Percentiles rank a stretch among this genome's conserved stretches.
Conservation (phyloP, 2,113 vertebrate genomes). For the Nesogale talazaci region DNA sequence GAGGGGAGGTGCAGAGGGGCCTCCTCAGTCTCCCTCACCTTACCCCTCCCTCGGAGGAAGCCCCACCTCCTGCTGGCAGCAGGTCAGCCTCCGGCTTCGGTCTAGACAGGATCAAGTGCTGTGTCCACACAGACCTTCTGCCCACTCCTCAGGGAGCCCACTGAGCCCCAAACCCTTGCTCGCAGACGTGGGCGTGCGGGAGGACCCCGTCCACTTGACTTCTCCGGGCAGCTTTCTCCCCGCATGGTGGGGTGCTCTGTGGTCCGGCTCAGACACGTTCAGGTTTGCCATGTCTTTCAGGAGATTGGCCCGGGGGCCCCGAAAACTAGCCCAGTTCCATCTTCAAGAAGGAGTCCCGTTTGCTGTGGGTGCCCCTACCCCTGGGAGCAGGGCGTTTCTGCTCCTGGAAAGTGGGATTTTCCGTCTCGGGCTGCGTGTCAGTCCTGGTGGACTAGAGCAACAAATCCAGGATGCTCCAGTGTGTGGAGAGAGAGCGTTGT, state of each 20-base stretch:
- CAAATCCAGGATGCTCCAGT: too few relatives aligned
- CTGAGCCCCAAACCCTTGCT: too few relatives aligned
- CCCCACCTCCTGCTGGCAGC: neutral
- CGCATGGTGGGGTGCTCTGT: neutral
- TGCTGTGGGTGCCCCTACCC: too few relatives aligned
- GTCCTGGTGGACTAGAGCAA: too few relatives aligned
- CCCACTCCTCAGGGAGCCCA: neutral
- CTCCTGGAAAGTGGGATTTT: neutral
- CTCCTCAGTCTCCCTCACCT: neutral
- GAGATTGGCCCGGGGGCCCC: neutral
- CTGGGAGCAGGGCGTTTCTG: neutral
- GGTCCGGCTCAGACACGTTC: neutral
- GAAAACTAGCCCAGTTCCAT: too few relatives aligned
- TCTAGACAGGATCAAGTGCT: neutral
- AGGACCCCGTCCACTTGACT: accelerated
- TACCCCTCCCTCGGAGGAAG: neutral
- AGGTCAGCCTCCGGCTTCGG: neutral
- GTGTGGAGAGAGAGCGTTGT: too few relatives aligned
- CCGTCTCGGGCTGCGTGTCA: too few relatives aligned
- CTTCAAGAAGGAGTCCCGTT: too few relatives aligned
- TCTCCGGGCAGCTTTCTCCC: neutral
- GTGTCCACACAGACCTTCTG: accelerated
- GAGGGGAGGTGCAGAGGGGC: neutral
- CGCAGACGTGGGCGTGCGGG: accelerated
- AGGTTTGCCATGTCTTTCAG: neutral